Percentiles rank a stretch among this genome's conserved stretches.
Evolutionary conservation across 2,888 invertebrate species (phyloP).

Genomic region (Spodoptera exigua): DNA sequence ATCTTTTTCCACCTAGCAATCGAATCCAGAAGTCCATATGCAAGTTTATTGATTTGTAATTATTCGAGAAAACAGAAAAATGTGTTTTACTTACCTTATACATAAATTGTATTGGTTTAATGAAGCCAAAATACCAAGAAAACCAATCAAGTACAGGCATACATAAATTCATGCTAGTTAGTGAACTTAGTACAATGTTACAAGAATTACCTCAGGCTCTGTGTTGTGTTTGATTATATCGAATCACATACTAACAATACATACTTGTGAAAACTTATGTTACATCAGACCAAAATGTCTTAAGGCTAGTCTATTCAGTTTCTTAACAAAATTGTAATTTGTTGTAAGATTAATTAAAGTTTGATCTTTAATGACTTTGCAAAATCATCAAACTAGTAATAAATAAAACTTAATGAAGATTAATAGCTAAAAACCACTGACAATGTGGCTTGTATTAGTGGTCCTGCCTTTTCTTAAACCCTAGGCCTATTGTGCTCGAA

Average conservation of each 20-base stretch:
- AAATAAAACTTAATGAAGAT: slow-evolving; percentile 11
- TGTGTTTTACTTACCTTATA: slow-evolving; percentile 26
- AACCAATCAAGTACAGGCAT: slow-evolving; percentile 38
- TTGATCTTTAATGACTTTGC: too few relatives aligned
- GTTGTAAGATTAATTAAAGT: not conserved
- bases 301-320: slow-evolving; percentile 19
- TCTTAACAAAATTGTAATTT: slow-evolving; percentile 6
- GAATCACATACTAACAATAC: slow-evolving; percentile 55
- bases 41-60: too few relatives aligned
- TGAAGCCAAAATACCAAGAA: slow-evolving; percentile 19
- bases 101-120: slow-evolving; percentile 16
- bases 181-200: slow-evolving; percentile 29
- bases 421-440: slow-evolving; percentile 18
- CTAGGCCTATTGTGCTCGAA: slow-evolving; percentile 26
- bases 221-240: slow-evolving; percentile 62
- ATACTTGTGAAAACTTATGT: slow-evolving; percentile 52
- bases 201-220: slow-evolving; percentile 64
- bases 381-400: not conserved
- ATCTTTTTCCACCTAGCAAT: too few relatives aligned
- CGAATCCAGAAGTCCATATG: too few relatives aligned
- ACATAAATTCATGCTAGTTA: slow-evolving; percentile 20
- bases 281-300: slow-evolving; percentile 52
- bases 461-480: not conserved
- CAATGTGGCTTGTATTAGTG: slow-evolving; percentile 15
- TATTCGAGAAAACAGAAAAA: too few relatives aligned